These are phyloP conservation scores for Biston stratarius DNA, from an alignment of 2,888 invertebrate species.

Conservation along the genomic window DNA sequence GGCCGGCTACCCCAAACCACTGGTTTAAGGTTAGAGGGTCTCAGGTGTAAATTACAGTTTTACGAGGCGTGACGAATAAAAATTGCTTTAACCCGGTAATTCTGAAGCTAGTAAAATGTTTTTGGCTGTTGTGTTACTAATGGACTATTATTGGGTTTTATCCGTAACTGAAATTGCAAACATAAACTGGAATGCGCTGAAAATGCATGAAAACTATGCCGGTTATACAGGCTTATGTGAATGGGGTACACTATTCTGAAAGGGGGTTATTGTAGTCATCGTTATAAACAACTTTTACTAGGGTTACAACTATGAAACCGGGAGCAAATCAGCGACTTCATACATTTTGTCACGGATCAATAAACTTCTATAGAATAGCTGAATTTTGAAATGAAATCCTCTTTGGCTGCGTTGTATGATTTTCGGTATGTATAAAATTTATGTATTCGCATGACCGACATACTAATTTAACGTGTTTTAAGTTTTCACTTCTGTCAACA, in stretches of 20 bases:
- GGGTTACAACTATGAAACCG: too few relatives aligned
- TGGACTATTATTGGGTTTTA: constrained; percentile 16
- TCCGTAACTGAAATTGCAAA: constrained; percentile 21
- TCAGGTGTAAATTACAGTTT: constrained; percentile 47
- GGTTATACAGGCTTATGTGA: neutral
- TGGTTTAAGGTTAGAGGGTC: constrained; percentile 32
- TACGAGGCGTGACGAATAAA: constrained; percentile 46
- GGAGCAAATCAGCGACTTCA: too few relatives aligned
- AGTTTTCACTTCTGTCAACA: too few relatives aligned
- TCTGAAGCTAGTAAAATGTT: constrained; percentile 13
- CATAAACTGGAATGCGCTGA: neutral
- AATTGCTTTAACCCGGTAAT: constrained; percentile 44
- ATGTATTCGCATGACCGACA: too few relatives aligned
- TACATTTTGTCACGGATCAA: too few relatives aligned
- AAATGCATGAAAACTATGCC: neutral
- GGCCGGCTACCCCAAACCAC: constrained; percentile 21
- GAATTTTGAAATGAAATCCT: too few relatives aligned
- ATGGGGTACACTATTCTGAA: neutral
- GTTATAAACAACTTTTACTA: too few relatives aligned
- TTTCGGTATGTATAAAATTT: too few relatives aligned
- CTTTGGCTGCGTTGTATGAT: too few relatives aligned
- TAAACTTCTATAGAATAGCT: too few relatives aligned
- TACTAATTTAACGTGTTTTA: too few relatives aligned
- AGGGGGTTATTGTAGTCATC: neutral
- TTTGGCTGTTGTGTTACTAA: constrained; percentile 18